phyloP scores from a whole-genome alignment of 1,140 invertebrate genomes.

The Epicauta chinensis region DNA sequence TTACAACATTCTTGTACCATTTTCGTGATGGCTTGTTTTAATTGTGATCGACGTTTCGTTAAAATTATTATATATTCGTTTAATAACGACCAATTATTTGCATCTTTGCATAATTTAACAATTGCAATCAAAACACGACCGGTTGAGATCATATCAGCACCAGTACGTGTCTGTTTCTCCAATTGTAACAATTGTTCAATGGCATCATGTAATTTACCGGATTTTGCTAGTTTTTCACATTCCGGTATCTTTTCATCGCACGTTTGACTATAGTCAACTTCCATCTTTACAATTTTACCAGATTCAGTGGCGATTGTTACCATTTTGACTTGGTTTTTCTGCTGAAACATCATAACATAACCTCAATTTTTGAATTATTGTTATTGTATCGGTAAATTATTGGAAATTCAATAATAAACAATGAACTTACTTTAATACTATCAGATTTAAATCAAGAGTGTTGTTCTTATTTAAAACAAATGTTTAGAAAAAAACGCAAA shows the following conservation, averaged over 20 bases:
- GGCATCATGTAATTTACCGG: slow-evolving; percentile 88
- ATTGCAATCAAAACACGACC: slow-evolving; percentile 89
- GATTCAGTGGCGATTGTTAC: slow-evolving; percentile 44
- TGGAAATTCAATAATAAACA: no score
- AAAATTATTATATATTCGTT: slow-evolving; percentile 92
- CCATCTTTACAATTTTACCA: slow-evolving; percentile 77
- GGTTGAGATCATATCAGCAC: slow-evolving; percentile 92
- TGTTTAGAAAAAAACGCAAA: no score
- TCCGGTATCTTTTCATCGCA: slow-evolving; percentile 94
- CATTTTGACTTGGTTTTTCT: slow-evolving; percentile 28
- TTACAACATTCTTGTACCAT: slow-evolving; percentile 97
- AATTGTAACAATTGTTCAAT: slow-evolving; percentile 84
- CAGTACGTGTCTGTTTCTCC: slow-evolving; percentile 94
- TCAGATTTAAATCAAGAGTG: no score
- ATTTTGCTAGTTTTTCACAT: slow-evolving; percentile 78
- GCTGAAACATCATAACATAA: no score
- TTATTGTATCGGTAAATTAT: no score
- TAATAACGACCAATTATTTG: slow-evolving; percentile 85
- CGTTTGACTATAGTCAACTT: slow-evolving; percentile 89
- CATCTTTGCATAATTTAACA: slow-evolving; percentile 90
- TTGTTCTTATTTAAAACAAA: no score
- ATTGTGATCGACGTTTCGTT: slow-evolving; percentile 90
- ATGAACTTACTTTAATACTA: no score
- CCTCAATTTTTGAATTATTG: no score
- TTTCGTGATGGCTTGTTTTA: slow-evolving; percentile 96